Evolutionary conservation across 2,113 vertebrate genomes (phyloP).

Genomic region (Pampusana beccarii): DNA sequence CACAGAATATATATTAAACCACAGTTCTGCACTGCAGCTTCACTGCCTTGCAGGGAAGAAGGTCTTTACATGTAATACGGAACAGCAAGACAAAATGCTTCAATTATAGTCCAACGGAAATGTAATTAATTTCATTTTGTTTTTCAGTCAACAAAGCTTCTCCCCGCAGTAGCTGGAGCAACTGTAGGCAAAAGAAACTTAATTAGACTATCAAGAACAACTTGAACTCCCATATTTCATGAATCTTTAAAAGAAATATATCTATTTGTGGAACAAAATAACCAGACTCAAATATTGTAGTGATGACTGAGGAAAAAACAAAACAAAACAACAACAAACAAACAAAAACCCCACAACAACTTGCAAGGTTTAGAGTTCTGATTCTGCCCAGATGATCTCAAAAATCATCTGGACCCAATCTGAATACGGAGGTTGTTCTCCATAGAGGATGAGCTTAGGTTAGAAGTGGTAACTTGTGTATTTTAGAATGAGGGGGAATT

Average conservation of each 20-base stretch:
- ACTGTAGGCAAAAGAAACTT: neutral
- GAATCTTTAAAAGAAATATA: neutral
- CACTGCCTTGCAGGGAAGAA: neutral
- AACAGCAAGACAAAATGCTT: neutral
- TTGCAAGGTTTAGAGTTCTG: neutral
- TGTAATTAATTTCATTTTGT: neutral
- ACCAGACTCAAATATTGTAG: neutral
- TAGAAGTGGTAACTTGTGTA: neutral
- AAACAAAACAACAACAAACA: neutral
- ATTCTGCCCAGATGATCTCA: neutral
- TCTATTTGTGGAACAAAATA: neutral
- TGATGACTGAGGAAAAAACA: neutral
- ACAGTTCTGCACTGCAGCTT: neutral
- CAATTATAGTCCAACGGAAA: neutral
- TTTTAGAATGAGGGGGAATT: neutral
- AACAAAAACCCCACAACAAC: neutral
- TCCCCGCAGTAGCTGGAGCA: neutral
- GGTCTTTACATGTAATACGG: neutral
- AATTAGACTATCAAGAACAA: neutral
- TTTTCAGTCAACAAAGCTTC: neutral
- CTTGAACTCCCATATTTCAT: neutral
- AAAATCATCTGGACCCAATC: neutral
- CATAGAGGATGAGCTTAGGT: neutral
- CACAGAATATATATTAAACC: neutral
- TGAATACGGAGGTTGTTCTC: neutral